phyloP scores from a whole-genome alignment of 2,113 vertebrate genomes.

The Camelus dromedarius region DNA sequence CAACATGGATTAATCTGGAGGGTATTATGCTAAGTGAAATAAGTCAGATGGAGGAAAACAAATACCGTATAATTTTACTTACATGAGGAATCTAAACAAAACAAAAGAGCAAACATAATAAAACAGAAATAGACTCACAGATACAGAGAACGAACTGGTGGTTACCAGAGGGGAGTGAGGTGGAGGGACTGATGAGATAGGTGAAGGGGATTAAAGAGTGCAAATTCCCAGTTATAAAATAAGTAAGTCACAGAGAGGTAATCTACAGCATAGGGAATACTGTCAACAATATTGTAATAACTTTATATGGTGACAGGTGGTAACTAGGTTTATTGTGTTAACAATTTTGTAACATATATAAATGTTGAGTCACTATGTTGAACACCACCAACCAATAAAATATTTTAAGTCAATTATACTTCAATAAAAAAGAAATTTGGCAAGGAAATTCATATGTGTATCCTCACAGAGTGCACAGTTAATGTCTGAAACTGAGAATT shows the following conservation, averaged over 20 bases:
- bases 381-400: background rate
- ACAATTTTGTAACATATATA: background rate
- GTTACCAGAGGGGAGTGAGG: accelerated
- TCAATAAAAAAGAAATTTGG: background rate
- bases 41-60: background rate
- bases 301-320: background rate
- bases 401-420: background rate
- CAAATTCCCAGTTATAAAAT: background rate
- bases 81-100: background rate
- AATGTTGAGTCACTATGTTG: background rate
- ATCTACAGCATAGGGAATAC: background rate
- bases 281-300: background rate
- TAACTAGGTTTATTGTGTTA: background rate
- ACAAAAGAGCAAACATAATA: background rate
- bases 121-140: background rate
- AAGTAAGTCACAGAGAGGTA: background rate
- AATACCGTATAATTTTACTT: background rate
- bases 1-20: background rate
- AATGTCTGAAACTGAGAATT: background rate
- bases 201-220: background rate
- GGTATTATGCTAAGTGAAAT: background rate
- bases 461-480: too few species aligned
- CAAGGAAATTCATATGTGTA: background rate
- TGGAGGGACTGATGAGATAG: too few species aligned
- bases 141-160: background rate